Base-by-base conservation (phyloP, 2,888 invertebrate genomes). In the Netelia melanura region DNA sequence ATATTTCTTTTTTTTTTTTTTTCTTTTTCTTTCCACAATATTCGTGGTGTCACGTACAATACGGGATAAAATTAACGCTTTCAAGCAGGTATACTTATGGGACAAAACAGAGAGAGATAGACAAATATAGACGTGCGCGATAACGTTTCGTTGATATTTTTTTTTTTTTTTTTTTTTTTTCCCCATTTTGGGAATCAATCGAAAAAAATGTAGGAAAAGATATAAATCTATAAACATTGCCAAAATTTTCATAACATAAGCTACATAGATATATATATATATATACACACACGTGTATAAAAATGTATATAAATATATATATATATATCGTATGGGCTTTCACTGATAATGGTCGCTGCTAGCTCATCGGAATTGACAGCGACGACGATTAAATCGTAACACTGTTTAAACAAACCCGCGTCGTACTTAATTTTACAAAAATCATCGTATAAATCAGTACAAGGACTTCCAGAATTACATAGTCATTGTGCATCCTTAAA, bases 401-500 rank as follows among this genome's bases (percentile, higher is more conserved):
- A 76, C 64, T 75, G 68, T 77, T 64, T 75, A 74, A 54, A 72
- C 3, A 80, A 65, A 30, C 3, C 3, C 72, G 71, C 71, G 23
- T 70, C 58, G 52, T 84, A 30, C 74, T 86, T 77, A 81, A 83
- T 78, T 81, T 72, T 72, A 74, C 74, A 68, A 77, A 82, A 80
- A 80, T 81, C 75, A 86, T 87, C 85, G 62, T 88, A 82, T 67
- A 62, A 30, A 64, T 83, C 83, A 75, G 79, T 85, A 81, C 85
- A 75, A 82, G 85, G 83, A 81, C 84, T 85, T 90, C 88, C 89
- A 90, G 89, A 90, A 91, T 90, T 91, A 93, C 93, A 93, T 93
- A 93, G 93, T 93, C 93, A 93, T 93, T 93, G 93, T 93, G 93
- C 93, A 93, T 93, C 93, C 93, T 93, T 93, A 88, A 88, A 92